phyloP scores from a whole-genome alignment of 1,140 invertebrate genomes.

The Achroia grisella region DNA sequence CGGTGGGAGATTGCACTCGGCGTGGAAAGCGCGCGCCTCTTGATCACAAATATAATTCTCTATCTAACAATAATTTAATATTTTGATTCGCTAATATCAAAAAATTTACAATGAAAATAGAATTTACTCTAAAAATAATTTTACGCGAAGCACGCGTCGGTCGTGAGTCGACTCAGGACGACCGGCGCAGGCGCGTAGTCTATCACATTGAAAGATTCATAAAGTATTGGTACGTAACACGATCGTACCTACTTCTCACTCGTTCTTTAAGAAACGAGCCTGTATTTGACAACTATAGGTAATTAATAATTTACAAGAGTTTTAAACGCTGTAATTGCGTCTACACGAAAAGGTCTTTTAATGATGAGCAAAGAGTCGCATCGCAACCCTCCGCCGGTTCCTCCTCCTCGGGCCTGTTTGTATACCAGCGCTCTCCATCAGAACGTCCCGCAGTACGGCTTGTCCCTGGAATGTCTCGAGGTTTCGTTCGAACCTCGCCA shows the following conservation, averaged over 20 bases:
- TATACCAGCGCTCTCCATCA: constrained; percentile 69
- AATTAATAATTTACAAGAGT: constrained; percentile 46
- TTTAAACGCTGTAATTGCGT: constrained; percentile 26
- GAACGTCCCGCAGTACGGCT: constrained; percentile 25
- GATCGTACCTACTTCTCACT: constrained; percentile 21
- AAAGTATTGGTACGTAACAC: constrained; percentile 41
- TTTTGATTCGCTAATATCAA: constrained; percentile 66
- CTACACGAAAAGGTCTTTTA: constrained; percentile 87
- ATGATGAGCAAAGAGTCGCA: constrained; percentile 82
- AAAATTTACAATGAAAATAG: constrained; percentile 73
- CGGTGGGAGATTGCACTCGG: constrained; percentile 35
- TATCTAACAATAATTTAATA: constrained; percentile 68
- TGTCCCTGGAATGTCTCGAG: constrained; percentile 37
- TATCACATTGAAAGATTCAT: constrained; percentile 72
- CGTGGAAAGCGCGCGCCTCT: constrained; percentile 57
- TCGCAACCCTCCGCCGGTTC: constrained; percentile 81
- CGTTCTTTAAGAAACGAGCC: constrained; percentile 38
- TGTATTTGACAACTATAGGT: constrained; percentile 50
- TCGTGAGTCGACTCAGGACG: constrained; percentile 53
- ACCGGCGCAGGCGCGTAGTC: constrained; percentile 52
- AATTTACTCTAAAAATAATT: constrained; percentile 71
- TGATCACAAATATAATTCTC: constrained; percentile 62
- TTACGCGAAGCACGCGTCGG: constrained; percentile 44
- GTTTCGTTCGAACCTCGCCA: constrained; percentile 39
- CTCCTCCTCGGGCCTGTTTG: constrained; percentile 70